phyloP scores from a whole-genome alignment of 2,797 vertebrate genomes.

The Enteromius viviparus region DNA sequence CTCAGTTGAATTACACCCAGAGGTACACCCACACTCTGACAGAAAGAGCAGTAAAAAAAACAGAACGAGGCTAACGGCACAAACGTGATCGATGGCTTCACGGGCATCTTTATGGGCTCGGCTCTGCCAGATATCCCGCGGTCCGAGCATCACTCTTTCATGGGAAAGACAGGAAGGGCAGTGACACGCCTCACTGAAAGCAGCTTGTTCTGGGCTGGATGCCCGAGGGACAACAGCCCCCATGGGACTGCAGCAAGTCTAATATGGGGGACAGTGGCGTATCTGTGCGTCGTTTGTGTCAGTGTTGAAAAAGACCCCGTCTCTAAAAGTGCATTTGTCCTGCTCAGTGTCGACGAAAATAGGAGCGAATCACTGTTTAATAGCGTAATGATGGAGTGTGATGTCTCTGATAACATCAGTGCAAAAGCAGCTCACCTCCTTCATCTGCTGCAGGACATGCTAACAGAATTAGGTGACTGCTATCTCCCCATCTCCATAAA shows the following conservation, averaged over 20 bases:
- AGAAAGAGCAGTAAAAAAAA: slow-evolving; percentile 54
- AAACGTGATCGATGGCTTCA: slow-evolving; percentile 75
- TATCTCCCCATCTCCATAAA: slow-evolving; percentile 62
- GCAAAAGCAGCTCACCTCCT: slow-evolving; percentile 56
- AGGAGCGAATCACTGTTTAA: slow-evolving; percentile 77
- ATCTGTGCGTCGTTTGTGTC: slow-evolving; percentile 73
- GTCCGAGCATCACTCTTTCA: slow-evolving; percentile 49
- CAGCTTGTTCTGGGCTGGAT: slow-evolving; percentile 40
- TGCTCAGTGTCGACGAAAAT: slow-evolving; percentile 71
- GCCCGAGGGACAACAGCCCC: slow-evolving; percentile 34
- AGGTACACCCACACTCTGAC: slow-evolving; percentile 52
- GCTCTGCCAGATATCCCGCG: slow-evolving; percentile 60
- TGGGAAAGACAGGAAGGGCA: slow-evolving; percentile 28
- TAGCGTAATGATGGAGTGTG: slow-evolving; percentile 73
- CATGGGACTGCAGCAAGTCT: slow-evolving; percentile 40
- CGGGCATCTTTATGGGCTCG: slow-evolving; percentile 69
- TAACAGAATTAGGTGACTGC: slow-evolving; percentile 62
- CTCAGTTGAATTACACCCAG: slow-evolving; percentile 45
- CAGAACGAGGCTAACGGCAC: slow-evolving; percentile 78
- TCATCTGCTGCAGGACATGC: slow-evolving; percentile 51
- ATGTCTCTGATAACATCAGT: slow-evolving; percentile 61
- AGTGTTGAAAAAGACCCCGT: slow-evolving; percentile 75
- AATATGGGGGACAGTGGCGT: slow-evolving; percentile 57
- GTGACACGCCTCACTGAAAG: slow-evolving; percentile 46
- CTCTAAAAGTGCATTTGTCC: slow-evolving; percentile 79